Conservation (phyloP, 2,797 vertebrate genomes). For the Cheirogaleus major region DNA sequence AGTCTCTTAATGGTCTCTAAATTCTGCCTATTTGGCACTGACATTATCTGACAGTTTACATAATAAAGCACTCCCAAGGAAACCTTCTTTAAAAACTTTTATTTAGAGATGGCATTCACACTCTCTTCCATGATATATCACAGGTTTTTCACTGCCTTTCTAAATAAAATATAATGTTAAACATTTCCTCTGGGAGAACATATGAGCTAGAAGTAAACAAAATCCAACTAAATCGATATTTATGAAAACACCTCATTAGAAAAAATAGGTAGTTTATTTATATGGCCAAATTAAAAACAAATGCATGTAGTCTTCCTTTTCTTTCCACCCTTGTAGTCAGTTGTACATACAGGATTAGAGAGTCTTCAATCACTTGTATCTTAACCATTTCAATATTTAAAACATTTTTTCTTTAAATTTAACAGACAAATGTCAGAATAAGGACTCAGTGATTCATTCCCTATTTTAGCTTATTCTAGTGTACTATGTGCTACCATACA, state of each 20-base stretch:
- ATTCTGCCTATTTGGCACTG: conserved; percentile 68
- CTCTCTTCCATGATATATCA: background rate
- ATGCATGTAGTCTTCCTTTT: background rate
- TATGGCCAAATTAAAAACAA: conserved; percentile 11
- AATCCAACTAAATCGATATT: background rate
- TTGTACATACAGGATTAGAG: background rate
- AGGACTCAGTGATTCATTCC: background rate
- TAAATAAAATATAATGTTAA: conserved; percentile 48
- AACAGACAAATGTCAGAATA: background rate
- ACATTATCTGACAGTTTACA: conserved; percentile 46
- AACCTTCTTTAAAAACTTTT: conserved; percentile 32
- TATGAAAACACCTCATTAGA: conserved; percentile 18
- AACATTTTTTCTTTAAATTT: background rate
- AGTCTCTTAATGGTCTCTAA: conserved; percentile 76
- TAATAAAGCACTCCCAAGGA: conserved; percentile 47
- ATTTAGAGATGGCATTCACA: background rate
- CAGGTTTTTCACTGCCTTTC: conserved; percentile 11
- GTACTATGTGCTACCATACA: background rate
- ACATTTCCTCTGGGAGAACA: conserved; percentile 16
- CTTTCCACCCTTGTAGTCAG: background rate
- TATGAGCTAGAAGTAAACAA: background rate
- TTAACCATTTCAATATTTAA: background rate
- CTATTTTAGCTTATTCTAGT: background rate
- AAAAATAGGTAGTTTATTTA: background rate
- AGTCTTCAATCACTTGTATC: background rate